These are phyloP conservation scores for Amniataba percoides DNA, from an alignment of 2,797 vertebrate species.

Conservation along the genomic window DNA sequence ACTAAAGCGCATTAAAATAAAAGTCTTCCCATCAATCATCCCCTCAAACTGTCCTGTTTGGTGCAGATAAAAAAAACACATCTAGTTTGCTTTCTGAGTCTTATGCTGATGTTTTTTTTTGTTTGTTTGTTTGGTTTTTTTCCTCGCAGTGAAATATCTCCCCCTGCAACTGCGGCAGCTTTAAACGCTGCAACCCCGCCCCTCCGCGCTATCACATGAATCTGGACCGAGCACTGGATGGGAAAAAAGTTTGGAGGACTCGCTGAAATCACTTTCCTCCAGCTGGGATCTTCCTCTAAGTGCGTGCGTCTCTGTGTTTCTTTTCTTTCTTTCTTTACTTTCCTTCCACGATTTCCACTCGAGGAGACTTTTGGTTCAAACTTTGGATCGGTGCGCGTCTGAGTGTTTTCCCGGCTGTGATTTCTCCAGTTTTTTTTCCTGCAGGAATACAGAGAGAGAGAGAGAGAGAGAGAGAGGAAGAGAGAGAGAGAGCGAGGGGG, in stretches of 20 bases:
- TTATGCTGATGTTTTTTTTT: constrained; percentile 17
- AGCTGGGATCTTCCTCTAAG: constrained; percentile 19
- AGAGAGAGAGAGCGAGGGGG: constrained; percentile 22
- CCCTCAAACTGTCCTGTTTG: not conserved
- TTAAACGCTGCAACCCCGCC: constrained; percentile 83
- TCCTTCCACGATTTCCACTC: not conserved
- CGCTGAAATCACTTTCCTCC: constrained; percentile 58
- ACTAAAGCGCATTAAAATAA: no score
- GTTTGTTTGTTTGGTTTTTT: no score
- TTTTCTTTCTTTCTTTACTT: not conserved
- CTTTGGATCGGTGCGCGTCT: constrained; percentile 23
- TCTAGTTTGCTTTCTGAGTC: not conserved
- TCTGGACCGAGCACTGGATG: constrained; percentile 78
- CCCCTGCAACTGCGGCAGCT: constrained; percentile 78
- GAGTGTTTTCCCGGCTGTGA: constrained; percentile 45
- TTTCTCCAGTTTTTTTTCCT: constrained; percentile 59
- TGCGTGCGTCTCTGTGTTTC: not conserved
- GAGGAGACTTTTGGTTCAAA: not conserved
- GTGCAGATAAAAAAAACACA: not conserved
- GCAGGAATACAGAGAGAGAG: constrained; percentile 63
- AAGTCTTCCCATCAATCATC: no score
- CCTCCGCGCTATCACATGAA: constrained; percentile 84
- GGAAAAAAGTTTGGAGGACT: constrained; percentile 78
- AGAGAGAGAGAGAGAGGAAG: constrained; percentile 1
- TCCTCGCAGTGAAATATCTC: constrained; percentile 53